Evolutionary conservation across 2,888 invertebrate species (phyloP).

Genomic region (Falcaria lacertinaria): DNA sequence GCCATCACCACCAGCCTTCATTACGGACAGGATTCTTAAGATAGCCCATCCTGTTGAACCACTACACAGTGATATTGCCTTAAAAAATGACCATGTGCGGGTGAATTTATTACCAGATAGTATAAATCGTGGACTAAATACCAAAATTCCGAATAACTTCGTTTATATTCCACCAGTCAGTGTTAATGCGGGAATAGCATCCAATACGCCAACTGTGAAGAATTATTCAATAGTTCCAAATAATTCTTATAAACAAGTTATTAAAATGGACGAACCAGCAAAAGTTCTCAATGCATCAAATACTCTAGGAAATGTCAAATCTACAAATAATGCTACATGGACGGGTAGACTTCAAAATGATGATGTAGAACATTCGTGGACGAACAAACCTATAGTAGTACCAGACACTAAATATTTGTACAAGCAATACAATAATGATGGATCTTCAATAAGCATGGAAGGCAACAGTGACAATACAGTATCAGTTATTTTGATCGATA

Average conservation of each 20-base stretch:
- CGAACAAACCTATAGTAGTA: neutral
- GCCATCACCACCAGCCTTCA: neutral
- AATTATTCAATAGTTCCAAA: neutral
- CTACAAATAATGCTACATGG: no score
- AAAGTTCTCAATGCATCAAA: neutral
- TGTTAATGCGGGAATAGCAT: constrained; percentile 13
- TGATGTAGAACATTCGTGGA: neutral
- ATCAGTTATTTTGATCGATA: no score
- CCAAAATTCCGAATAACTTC: constrained; percentile 13
- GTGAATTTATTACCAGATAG: neutral
- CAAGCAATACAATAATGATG: constrained; percentile 17
- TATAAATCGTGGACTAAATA: neutral
- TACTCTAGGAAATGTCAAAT: neutral
- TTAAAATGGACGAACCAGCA: neutral
- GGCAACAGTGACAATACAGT: neutral
- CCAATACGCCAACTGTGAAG: constrained; percentile 18
- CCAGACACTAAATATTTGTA: constrained; percentile 12
- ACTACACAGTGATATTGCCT: neutral
- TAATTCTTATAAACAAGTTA: neutral
- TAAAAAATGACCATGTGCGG: neutral
- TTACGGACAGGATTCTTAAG: neutral
- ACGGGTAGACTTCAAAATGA: no score
- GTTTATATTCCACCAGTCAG: constrained; percentile 20
- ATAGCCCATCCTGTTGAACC: neutral
- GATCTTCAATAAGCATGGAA: constrained; percentile 10